Conservation (phyloP, 2,797 vertebrate species). For the Rachycentron canadum region DNA sequence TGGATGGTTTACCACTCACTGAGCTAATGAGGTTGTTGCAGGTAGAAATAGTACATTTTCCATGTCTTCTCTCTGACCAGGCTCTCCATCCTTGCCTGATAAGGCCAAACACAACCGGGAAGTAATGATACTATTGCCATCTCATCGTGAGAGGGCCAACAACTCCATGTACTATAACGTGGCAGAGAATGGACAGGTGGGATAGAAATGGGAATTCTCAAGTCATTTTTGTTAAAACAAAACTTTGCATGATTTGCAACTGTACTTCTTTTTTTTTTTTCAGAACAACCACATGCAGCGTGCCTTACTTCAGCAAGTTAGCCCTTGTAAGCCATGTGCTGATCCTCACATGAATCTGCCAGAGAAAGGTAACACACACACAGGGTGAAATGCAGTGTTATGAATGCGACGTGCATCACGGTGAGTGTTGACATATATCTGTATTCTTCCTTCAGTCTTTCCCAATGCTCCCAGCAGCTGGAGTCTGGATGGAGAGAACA, state of each 20-base stretch:
- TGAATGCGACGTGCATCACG: neutral
- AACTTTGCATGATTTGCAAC: neutral
- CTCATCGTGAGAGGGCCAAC: slow-evolving; percentile 94
- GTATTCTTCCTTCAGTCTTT: slow-evolving; percentile 85
- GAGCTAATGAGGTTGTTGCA: neutral
- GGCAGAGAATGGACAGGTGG: slow-evolving; percentile 96
- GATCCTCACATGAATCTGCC: slow-evolving; percentile 95
- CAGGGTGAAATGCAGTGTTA: neutral
- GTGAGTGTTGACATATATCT: slow-evolving; percentile 11
- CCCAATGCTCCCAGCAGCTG: slow-evolving; percentile 94
- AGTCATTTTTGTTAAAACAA: neutral
- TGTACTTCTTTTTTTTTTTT: neutral
- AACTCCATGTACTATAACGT: slow-evolving; percentile 95
- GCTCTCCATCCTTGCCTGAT: slow-evolving; percentile 98
- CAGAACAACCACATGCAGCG: slow-evolving; percentile 97
- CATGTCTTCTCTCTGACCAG: slow-evolving; percentile 62
- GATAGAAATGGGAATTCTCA: neutral
- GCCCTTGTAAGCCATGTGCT: slow-evolving; percentile 97
- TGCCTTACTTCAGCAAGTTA: slow-evolving; percentile 97
- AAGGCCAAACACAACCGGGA: slow-evolving; percentile 97
- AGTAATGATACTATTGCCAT: slow-evolving; percentile 94
- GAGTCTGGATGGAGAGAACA: slow-evolving; percentile 93
- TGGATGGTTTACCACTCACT: neutral
- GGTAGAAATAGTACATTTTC: neutral
- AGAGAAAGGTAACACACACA: slow-evolving; percentile 92